A percentile compares a stretch with the other conserved stretches of the same genome.
These are phyloP conservation scores for Mythimna ferrago DNA, from an alignment of 2,888 invertebrate species.

Conservation along the genomic window DNA sequence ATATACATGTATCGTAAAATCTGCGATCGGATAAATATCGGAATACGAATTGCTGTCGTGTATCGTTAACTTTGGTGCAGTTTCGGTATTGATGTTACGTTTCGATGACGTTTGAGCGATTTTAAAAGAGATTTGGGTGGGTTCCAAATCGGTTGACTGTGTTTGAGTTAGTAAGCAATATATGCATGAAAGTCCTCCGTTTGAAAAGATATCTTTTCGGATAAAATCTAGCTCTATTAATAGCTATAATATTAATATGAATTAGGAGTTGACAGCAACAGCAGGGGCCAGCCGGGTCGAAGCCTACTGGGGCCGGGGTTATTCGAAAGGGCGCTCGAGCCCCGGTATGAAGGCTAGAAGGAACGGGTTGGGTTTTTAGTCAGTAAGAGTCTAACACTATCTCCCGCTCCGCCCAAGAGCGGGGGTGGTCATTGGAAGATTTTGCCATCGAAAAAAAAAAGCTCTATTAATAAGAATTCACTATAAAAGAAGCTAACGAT, in stretches of 20 bases:
- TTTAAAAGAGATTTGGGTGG: slow-evolving; percentile 5
- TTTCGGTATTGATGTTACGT: slow-evolving; percentile 6
- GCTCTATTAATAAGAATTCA: not conserved
- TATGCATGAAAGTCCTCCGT: not conserved
- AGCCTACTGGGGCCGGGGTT: no score
- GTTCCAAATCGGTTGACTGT: not conserved
- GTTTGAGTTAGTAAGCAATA: not conserved
- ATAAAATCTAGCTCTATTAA: not conserved
- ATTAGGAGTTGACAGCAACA: no score
- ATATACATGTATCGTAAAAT: slow-evolving; percentile 8
- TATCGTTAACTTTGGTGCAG: slow-evolving; percentile 17
- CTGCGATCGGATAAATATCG: slow-evolving; percentile 1
- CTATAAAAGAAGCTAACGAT: no score
- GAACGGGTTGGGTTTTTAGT: no score
- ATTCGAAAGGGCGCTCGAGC: no score
- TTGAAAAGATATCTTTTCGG: not conserved
- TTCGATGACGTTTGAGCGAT: slow-evolving; percentile 34
- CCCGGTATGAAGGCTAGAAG: no score
- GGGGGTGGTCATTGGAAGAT: no score
- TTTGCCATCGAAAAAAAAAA: no score
- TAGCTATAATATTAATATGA: no score
- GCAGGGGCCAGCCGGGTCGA: no score
- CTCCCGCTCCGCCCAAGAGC: no score
- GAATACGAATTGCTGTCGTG: slow-evolving; percentile 20
- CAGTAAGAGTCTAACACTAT: no score